Evolutionary conservation across 2,888 invertebrate genomes (phyloP).

Genomic region (Drosophila stalkeri): DNA sequence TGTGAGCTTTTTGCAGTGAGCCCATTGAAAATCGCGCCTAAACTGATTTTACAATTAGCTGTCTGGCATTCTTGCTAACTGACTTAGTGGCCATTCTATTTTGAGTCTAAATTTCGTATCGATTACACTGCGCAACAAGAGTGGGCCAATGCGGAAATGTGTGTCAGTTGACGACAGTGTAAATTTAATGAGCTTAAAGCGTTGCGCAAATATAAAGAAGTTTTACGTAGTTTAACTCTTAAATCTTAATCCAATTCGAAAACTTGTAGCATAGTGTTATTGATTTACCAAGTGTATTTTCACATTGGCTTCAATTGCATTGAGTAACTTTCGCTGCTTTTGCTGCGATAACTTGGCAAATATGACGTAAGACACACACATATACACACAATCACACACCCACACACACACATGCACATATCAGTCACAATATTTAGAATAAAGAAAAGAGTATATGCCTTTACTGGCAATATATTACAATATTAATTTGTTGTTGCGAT

Average conservation of each 20-base stretch:
- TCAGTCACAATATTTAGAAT: conserved; percentile 48
- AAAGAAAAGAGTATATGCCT: conserved; percentile 31
- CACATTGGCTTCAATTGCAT: conserved; percentile 71
- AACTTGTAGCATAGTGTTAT: conserved; percentile 56
- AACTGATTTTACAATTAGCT: conserved; percentile 81
- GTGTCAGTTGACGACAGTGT: not conserved
- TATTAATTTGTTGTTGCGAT: conserved; percentile 69
- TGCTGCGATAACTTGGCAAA: conserved; percentile 13
- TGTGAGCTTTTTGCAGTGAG: conserved; percentile 62
- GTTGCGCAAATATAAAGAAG: not conserved
- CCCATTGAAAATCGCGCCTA: conserved; percentile 80
- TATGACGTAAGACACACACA: conserved; percentile 41
- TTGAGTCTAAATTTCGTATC: conserved; percentile 79
- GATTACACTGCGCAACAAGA: conserved; percentile 67
- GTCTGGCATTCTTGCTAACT: conserved; percentile 77
- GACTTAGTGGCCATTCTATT: conserved; percentile 82
- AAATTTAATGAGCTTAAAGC: not conserved
- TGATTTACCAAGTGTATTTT: conserved; percentile 50
- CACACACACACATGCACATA: conserved; percentile 12
- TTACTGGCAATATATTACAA: conserved; percentile 60
- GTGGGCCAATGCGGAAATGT: not conserved
- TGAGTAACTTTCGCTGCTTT: conserved; percentile 65
- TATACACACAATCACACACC: conserved; percentile 23
- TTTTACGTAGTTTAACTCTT: not conserved
- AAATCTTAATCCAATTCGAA: not conserved